Conservation (phyloP, 2,888 invertebrate species). For the Embidobia sp. region DNA sequence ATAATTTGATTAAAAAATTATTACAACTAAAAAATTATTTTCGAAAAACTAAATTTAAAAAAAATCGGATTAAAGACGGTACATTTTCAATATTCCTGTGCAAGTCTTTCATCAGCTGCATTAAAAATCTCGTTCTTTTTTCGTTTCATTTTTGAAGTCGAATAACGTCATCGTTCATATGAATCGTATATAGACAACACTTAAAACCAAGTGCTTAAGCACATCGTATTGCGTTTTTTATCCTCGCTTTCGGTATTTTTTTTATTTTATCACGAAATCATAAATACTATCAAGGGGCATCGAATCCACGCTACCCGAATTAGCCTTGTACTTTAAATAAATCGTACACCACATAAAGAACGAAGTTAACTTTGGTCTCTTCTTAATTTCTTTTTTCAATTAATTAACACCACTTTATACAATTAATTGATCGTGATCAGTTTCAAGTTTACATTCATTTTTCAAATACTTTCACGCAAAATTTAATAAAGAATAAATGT, state of each 20-base stretch:
- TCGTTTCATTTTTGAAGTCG: slow-evolving; percentile 15
- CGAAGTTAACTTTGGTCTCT: no score
- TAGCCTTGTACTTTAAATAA: not conserved
- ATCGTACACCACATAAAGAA: not conserved
- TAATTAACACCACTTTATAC: no score
- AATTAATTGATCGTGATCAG: no score
- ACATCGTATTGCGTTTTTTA: slow-evolving; percentile 9
- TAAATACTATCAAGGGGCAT: slow-evolving; percentile 8
- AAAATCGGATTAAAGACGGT: not conserved
- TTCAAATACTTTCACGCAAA: no score
- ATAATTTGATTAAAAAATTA: no score
- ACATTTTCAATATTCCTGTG: slow-evolving; percentile 18
- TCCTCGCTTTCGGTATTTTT: slow-evolving; percentile 5
- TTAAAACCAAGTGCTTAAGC: slow-evolving; percentile 25
- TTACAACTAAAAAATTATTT: no score
- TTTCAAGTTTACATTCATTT: no score
- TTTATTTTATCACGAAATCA: slow-evolving; percentile 12
- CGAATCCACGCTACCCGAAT: slow-evolving; percentile 8
- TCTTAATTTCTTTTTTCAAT: not conserved
- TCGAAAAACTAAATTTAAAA: slow-evolving; percentile 8
- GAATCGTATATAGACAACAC: slow-evolving; percentile 26
- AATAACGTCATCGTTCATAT: slow-evolving; percentile 20
- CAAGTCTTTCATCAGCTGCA: slow-evolving; percentile 22
- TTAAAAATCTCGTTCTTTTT: slow-evolving; percentile 30
- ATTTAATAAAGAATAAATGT: no score